These are phyloP conservation scores for Microplitis mediator DNA, from an alignment of 1,140 invertebrate species.

Conservation along the genomic window DNA sequence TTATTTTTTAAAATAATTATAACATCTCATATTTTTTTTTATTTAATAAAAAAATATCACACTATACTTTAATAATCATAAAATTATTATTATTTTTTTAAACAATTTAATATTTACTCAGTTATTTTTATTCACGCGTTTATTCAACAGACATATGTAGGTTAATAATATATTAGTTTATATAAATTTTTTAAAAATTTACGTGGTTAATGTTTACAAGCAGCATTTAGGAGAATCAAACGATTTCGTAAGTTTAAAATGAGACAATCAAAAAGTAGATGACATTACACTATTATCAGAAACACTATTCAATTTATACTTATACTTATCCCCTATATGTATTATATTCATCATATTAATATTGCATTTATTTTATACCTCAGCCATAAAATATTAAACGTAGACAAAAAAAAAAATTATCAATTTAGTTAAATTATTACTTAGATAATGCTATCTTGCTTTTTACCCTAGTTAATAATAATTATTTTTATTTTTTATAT, in stretches of 20 bases:
- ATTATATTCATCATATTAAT: background rate
- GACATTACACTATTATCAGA: conserved; percentile 39
- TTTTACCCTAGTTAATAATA: conserved; percentile 8
- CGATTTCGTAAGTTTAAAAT: conserved; percentile 61
- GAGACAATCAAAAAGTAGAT: conserved; percentile 43
- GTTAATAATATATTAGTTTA: background rate
- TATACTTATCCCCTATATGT: conserved; percentile 2
- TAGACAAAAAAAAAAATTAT: conserved; percentile 5
- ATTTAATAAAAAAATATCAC: background rate
- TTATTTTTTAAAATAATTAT: conserved; percentile 12
- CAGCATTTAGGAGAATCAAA: conserved; percentile 62
- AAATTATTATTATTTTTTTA: background rate
- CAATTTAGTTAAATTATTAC: background rate
- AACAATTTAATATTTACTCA: background rate
- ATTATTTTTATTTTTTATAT: background rate
- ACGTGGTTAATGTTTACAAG: conserved; percentile 54
- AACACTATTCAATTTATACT: conserved; percentile 14
- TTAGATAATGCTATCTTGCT: background rate
- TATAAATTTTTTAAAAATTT: conserved; percentile 3
- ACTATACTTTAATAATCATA: background rate
- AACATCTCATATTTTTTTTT: background rate
- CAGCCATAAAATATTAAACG: conserved; percentile 3
- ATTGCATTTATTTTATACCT: background rate
- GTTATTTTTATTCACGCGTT: background rate
- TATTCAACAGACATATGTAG: background rate